Percentiles rank a stretch among this genome's conserved stretches.
Evolutionary conservation across 2,888 invertebrate species (phyloP).

Genomic region (Apamea monoglypha): DNA sequence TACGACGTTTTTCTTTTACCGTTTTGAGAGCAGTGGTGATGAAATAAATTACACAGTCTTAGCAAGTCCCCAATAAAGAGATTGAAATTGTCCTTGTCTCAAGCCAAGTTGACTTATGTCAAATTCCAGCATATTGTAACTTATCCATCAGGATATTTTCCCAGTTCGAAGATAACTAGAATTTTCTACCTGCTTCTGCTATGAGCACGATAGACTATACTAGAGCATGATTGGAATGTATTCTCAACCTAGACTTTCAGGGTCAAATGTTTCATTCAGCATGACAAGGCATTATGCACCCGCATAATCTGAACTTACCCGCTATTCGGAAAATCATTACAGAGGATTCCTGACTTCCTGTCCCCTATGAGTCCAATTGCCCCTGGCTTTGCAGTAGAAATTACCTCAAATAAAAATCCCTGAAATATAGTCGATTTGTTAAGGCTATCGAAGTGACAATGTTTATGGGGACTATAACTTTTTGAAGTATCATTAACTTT

Average conservation of each 20-base stretch:
- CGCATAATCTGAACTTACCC: conserved; percentile 17
- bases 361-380: neutral
- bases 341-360: conserved; percentile 32
- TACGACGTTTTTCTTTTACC: too few relatives aligned
- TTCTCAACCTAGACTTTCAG: conserved; percentile 38
- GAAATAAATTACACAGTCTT: neutral
- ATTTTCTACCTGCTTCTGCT: neutral
- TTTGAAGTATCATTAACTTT: neutral
- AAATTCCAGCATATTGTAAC: neutral
- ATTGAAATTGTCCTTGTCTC: neutral
- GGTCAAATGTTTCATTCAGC: conserved; percentile 38
- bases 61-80: neutral
- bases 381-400: neutral
- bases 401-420: neutral
- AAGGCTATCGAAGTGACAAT: neutral
- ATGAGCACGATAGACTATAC: too few relatives aligned
- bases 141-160: neutral
- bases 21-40: neutral
- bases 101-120: neutral
- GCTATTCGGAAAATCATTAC: conserved; percentile 21
- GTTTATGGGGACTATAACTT: neutral
- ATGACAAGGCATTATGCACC: conserved; percentile 33
- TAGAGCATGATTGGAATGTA: conserved; percentile 7
- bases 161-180: neutral
- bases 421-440: neutral